These are phyloP conservation scores for Dicyrtoma fusca DNA, from an alignment of 2,888 invertebrate species.

Conservation along the genomic window DNA sequence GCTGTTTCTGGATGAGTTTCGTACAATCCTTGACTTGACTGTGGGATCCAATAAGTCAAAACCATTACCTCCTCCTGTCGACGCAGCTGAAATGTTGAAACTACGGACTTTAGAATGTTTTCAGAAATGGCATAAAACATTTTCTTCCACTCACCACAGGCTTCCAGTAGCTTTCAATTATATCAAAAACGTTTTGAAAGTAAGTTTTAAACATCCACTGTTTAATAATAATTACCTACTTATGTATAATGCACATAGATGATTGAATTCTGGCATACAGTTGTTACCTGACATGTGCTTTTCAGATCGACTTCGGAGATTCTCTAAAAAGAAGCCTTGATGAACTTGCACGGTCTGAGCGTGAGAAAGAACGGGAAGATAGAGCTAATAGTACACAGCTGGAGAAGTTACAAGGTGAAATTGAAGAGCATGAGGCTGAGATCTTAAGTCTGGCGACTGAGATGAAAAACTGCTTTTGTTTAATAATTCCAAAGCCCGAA, in stretches of 20 bases:
- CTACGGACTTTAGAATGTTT: slow-evolving; percentile 61
- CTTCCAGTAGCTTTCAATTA: slow-evolving; percentile 16
- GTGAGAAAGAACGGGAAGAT: slow-evolving; percentile 22
- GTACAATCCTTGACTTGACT: slow-evolving; percentile 61
- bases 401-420: slow-evolving; percentile 36
- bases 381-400: slow-evolving; percentile 30
- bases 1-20: slow-evolving; percentile 62
- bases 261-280: neutral
- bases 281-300: slow-evolving; percentile 27
- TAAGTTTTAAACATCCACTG: too few relatives aligned
- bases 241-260: neutral
- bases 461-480: slow-evolving; percentile 58
- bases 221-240: neutral
- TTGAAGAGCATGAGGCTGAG: slow-evolving; percentile 58
- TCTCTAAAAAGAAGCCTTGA: slow-evolving; percentile 42
- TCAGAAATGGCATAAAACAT: slow-evolving; percentile 61
- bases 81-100: slow-evolving; percentile 61
- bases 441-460: slow-evolving; percentile 57
- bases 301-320: slow-evolving; percentile 58
- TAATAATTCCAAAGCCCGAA: slow-evolving; percentile 59
- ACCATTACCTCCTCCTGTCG: slow-evolving; percentile 63
- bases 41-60: slow-evolving; percentile 61
- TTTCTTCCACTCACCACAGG: slow-evolving; percentile 1
- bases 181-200: slow-evolving; percentile 26
- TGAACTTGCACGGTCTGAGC: slow-evolving; percentile 34